Base-by-base conservation (phyloP, 2,888 invertebrate species). In the Epirrhoe alternata region DNA sequence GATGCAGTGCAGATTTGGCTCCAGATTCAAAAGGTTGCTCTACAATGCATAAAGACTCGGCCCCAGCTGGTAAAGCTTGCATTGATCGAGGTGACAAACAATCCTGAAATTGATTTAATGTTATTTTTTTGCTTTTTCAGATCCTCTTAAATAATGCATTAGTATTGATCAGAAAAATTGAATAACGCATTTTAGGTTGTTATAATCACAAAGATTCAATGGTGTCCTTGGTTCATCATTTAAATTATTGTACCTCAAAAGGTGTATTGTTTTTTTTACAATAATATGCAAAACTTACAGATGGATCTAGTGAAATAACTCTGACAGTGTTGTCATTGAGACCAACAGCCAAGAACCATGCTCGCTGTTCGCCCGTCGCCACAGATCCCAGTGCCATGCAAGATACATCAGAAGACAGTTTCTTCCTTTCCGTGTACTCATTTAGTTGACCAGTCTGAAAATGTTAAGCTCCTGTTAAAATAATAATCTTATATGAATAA, bases 331-430 rank as follows among this genome's bases (percentile, higher is more conserved):
- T 98, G 82, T 99, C 99, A 60, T 97, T 96, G 42, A 99, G 94
- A 1, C 99, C 99, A 35, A 99, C 99, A 68, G 99, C 98, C 77
- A 99, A 94, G 85, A 99, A 99, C 94, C 98, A 96, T 0, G 98
- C 98, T 68, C 99, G 94, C 83, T 98, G 98, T 87, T 99, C 99
- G 5, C 99, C 99, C 1, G 96, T 95, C 0, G 99, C 98, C 0
- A 99, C 99, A 61, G 97, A 97, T 0, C 98, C 99, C 68, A 99
- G 90, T 0, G 98, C 99, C 99, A 99, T 99, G 85, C 99, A 99
- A 74, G 99, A 97, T 0, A 99, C 99, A 87, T 99, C 99, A 0
- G 97, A 97, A 6, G 98, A 97, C 96, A 99, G 96, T 84, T 99
- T 98, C 82, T 99, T 98, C 8, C 99, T 95, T 85, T 99, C 99